A percentile compares a stretch with the other conserved stretches of the same genome.
Conservation (phyloP, 2,797 vertebrate genomes). For the Schizopygopsis pylzovi region DNA sequence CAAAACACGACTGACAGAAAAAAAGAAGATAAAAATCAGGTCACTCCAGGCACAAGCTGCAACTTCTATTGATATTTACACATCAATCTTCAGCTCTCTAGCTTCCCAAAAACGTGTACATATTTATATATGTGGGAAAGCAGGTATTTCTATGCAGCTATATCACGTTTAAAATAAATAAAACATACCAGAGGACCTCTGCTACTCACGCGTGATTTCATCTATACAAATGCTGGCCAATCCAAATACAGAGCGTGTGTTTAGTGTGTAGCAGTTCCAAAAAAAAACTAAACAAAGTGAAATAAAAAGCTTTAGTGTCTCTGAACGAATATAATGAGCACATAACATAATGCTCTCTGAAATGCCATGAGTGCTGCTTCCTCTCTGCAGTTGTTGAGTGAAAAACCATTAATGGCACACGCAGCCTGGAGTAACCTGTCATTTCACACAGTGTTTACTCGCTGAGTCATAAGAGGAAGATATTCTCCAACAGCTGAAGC, state of each 20-base stretch:
- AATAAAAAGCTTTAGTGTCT: slow-evolving; percentile 31
- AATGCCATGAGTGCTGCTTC: slow-evolving; percentile 26
- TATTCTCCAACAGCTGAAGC: slow-evolving; percentile 13
- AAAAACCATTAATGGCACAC: slow-evolving; percentile 32
- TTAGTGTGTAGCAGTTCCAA: neutral
- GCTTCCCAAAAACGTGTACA: neutral
- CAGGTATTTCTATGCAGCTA: neutral
- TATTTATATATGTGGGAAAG: neutral
- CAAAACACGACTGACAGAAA: neutral
- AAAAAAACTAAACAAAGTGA: neutral
- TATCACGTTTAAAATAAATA: neutral
- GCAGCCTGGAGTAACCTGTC: slow-evolving; percentile 21
- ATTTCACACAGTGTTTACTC: slow-evolving; percentile 35
- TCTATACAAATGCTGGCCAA: neutral
- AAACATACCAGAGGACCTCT: neutral
- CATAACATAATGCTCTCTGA: slow-evolving; percentile 12
- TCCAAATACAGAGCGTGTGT: neutral
- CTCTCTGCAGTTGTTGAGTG: slow-evolving; percentile 15
- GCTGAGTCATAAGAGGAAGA: slow-evolving; percentile 23
- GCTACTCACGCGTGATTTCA: neutral
- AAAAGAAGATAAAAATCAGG: neutral
- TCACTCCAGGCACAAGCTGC: neutral
- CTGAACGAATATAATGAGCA: slow-evolving; percentile 1
- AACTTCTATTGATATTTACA: slow-evolving; percentile 9
- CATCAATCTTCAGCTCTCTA: neutral